Evolutionary conservation across 2,113 vertebrate species (phyloP), one percentile per base, ranked within the genome.

Genomic region (Callopanchax toddi): DNA sequence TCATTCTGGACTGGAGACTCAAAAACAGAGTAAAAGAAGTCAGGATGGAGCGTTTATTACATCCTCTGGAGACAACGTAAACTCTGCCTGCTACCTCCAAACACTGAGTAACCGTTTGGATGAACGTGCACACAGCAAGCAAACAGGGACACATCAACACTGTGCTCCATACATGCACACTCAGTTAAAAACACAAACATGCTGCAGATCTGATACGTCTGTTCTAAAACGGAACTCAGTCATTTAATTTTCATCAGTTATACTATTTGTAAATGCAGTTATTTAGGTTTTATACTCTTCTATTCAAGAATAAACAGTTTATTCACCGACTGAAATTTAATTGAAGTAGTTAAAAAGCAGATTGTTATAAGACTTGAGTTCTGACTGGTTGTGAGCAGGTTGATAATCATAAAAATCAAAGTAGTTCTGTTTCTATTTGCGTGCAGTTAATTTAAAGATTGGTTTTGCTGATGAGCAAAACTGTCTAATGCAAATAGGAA

Each of bases 11-110:
- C n/a, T n/a, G n/a, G n/a, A n/a, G 36, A 48, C 74, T 67, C 46
- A 53, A 73, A 75, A n/a, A n/a, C n/a, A n/a, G n/a, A n/a, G n/a
- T n/a, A 65, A 78, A 84, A 87, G 49, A 34, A 76, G 67, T 44
- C 52, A 85, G 43, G 57, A 81, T 71, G 71, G 69, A 83, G 65
- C 65, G 73, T 81, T 71, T 22, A 62, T 60, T 32, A 29, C 34
- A 53, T 58, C 61, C 75, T 54, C 76, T n/a, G 48, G 69, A 76
- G 59, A 69, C 76, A 54, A 45, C 57, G 51, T 60, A 54, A 52
- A 45, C 22, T 63, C 44, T 16, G 73, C 62, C 65, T 80, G 71
- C 52, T 70, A 71, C 71, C 63, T 78, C 45, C 50, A 78, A 51
- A 21, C 12, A 21, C 68, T 74, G 83, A 78, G 76, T 72, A 69